Evolutionary conservation across 64 coral and sea anemone genomes (phyloP).

Genomic region (Actinia equina): DNA sequence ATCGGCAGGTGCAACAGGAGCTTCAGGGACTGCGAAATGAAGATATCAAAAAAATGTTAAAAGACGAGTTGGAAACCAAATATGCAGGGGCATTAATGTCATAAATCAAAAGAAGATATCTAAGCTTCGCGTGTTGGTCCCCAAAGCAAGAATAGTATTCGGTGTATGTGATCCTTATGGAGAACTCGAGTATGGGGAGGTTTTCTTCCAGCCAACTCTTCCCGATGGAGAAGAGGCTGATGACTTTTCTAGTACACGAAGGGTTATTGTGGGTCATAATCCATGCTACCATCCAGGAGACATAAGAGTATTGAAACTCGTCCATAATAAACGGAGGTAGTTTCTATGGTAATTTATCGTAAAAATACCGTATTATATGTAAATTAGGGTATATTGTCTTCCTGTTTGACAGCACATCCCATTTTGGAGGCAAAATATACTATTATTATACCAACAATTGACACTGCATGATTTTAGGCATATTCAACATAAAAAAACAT

Average conservation of each 20-base stretch:
- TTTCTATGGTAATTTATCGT: too few species aligned
- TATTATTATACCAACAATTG: too few species aligned
- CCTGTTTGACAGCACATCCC: too few species aligned
- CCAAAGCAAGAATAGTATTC: slow-evolving; percentile 49
- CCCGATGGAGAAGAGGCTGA: neutral
- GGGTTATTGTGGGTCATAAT: slow-evolving; percentile 49
- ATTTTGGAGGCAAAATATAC: too few species aligned
- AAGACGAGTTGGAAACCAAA: neutral
- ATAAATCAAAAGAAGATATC: neutral
- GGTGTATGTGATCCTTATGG: slow-evolving; percentile 48
- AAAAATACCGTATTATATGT: too few species aligned
- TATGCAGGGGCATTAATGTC: too few species aligned
- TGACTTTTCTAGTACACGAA: neutral
- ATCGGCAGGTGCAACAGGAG: slow-evolving; percentile 18
- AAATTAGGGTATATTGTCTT: too few species aligned
- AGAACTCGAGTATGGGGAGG: slow-evolving; percentile 49
- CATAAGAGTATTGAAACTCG: slow-evolving; percentile 43
- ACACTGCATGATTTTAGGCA: too few species aligned
- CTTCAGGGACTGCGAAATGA: slow-evolving; percentile 24
- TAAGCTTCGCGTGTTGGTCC: slow-evolving; percentile 49
- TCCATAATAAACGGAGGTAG: neutral
- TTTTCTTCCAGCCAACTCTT: slow-evolving; percentile 48
- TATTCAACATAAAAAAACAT: too few species aligned
- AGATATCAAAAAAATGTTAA: slow-evolving; percentile 51
- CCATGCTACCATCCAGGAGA: slow-evolving; percentile 51